Evolutionary conservation across 2,113 vertebrate genomes (phyloP), one percentile per base, ranked within the genome.

Genomic region (Smithornis capensis): DNA sequence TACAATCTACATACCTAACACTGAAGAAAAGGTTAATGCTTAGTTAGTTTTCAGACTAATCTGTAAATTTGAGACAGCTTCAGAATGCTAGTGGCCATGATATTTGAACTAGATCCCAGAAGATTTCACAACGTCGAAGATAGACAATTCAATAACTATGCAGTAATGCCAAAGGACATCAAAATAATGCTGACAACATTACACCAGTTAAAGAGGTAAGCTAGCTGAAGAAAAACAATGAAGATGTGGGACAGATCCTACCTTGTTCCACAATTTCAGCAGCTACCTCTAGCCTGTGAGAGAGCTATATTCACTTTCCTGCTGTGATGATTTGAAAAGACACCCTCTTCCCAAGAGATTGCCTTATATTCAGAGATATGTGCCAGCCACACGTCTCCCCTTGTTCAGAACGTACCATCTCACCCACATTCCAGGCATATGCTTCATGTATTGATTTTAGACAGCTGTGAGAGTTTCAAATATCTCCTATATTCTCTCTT

Each of bases 371-470:
- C 57, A 40, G 9, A 44, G 38, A 33, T 25, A 15, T 14, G 24
- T n/a, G 52, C 37, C 27, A 65, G 33, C 8, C 1, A 0, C 31
- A 11, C 24, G 47, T 25, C 23, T 82, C 27, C n/a, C 42, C 37
- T 86, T 52, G 59, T 74, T 62, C 49, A 82, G 24, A 5, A 8
- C 13, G 15, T 11, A 2, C 10, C 19, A 0, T 15, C 38, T 75
- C 28, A 35, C 25, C 21, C 0, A 0, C 12, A 19, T 18, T 57
- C 49, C n/a, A 57, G 31, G 23, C 12, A 35, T 13, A 38, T 65
- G 45, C 17, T 82, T 21, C 23, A n/a, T 1, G 1, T n/a, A 25
- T 19, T 62, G 55, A 45, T 78, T 52, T 74, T 57, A 74, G 53
- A 42, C 37, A 83, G 17, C 37, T 69, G 37, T 47, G 11, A 74